Conservation (phyloP, 30 jellyfish, hydroid and myxozoan genomes). For the Sanderia malayensis region DNA sequence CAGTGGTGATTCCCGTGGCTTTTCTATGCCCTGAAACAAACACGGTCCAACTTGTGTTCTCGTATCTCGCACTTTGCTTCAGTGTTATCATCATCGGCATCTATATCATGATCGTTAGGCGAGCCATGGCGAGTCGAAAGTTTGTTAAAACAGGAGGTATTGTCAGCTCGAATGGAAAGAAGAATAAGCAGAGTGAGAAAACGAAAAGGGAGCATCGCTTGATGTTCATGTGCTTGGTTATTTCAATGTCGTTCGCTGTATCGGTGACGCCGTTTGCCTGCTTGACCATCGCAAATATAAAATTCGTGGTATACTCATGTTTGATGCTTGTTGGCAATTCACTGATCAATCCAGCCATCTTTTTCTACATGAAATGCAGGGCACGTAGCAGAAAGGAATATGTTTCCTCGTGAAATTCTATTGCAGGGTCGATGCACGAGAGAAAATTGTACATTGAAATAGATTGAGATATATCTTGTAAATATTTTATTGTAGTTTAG, state of each 20-base stretch:
- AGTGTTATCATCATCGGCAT: background rate
- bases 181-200: background rate
- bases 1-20: background rate
- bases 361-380: background rate
- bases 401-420: too few relatives aligned
- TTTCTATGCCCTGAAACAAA: background rate
- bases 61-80: background rate
- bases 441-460: too few relatives aligned
- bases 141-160: background rate
- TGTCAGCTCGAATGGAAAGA: background rate
- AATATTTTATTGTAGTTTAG: too few relatives aligned
- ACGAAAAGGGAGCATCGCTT: background rate
- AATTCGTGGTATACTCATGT: background rate
- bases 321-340: slow-evolving; percentile 2
- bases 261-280: background rate
- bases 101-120: background rate
- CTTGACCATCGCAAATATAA: background rate
- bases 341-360: background rate
- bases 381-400: too few relatives aligned
- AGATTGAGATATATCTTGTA: too few relatives aligned
- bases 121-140: background rate
- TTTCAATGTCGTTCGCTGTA: background rate
- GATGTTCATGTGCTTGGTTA: background rate
- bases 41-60: background rate
- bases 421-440: too few relatives aligned